phyloP scores from a whole-genome alignment of 2,797 vertebrate genomes.

The Cygnus olor region DNA sequence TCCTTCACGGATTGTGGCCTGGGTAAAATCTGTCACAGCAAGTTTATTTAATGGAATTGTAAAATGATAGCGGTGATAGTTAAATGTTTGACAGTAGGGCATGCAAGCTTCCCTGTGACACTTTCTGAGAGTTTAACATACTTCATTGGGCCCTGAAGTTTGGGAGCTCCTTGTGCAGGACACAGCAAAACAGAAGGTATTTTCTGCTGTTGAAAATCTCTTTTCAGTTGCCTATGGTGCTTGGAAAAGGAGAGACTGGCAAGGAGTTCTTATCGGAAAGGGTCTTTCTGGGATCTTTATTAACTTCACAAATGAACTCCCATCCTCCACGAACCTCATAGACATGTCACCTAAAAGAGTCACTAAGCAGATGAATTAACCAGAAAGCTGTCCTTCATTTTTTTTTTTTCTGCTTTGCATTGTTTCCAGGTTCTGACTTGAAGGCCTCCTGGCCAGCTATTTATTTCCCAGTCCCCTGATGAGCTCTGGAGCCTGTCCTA shows the following conservation, averaged over 20 bases:
- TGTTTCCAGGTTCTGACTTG: not conserved
- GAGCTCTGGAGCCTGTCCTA: not conserved
- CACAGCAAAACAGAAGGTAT: not conserved
- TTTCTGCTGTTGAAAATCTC: not conserved
- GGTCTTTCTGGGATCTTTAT: not conserved
- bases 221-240: not conserved
- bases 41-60: not conserved
- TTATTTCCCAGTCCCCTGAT: not conserved
- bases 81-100: not conserved
- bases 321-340: not conserved
- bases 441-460: not conserved
- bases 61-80: not conserved
- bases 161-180: not conserved
- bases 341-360: not conserved
- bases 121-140: not conserved
- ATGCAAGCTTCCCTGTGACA: not conserved
- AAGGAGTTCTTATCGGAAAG: not conserved
- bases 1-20: not conserved
- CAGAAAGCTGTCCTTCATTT: not conserved
- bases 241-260: not conserved
- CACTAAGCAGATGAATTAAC: not conserved
- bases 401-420: not conserved
- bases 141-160: not conserved
- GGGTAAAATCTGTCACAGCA: not conserved
- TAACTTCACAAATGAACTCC: not conserved